Base-by-base conservation (phyloP, 1,140 invertebrate species). In the Protaetia brevitarsis region DNA sequence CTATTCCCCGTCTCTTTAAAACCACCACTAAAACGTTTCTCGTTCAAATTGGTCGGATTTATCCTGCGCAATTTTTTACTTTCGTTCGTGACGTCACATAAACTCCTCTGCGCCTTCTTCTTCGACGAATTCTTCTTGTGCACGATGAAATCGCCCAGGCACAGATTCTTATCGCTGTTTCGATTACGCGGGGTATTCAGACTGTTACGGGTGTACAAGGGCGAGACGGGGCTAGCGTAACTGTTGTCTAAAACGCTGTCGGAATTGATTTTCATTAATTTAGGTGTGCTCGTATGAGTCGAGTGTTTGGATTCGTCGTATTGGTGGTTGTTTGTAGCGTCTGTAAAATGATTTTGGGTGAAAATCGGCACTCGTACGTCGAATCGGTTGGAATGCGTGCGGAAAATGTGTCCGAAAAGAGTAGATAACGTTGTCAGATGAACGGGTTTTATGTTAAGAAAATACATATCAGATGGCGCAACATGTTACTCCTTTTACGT, bases 121-220 rank as follows among this genome's bases (percentile, higher is more conserved):
- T 74, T 77, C 13, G 70, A 71, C 3, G 64, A 34, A 2, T 59
- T 66, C 37, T 16, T 66, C 61, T 71, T 69, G 27, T 41, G 71
- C 8, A 71, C 61, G 29, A 75, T 69, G 64, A 76, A 77, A 73
- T 77, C 76, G 11, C 74, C 76, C n/a, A 78, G 64, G 69, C 73
- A 76, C 6, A 76, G 27, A 29, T 27, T 27, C 56, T 69, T 70
- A 29, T 69, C 62, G 26, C 3, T 34, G 16, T 31, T 67, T 59
- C 41, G 41, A 45, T 60, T 60, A 30, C 51, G 68, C 3, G 64
- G 62, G 0, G 64, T 64, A 36, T 64, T 63, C 56, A 28, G 65
- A 41, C 34, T 60, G 13, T 68, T 61, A 11, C 31, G 31, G 1
- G 57, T n/a, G 4, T 59, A 59, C 30, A 59, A 4, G 1, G 41